A percentile compares a stretch with the other conserved stretches of the same genome.
Evolutionary conservation across 1,140 invertebrate species (phyloP).

Genomic region (Sminthurides bifidus): DNA sequence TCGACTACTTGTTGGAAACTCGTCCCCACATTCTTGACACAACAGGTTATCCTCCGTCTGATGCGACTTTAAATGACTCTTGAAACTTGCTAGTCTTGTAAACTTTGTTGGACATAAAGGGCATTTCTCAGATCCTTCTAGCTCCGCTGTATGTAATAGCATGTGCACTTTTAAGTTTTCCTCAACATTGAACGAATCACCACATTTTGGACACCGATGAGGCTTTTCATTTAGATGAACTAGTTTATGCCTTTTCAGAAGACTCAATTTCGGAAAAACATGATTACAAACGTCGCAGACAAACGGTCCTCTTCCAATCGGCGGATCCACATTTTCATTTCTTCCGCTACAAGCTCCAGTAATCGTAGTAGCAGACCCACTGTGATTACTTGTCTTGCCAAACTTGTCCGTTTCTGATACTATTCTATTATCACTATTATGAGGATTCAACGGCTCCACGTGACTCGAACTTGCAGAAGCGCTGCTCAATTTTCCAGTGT

Average conservation of each 20-base stretch:
- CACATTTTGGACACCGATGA: constrained; percentile 48
- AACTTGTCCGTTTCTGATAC: too few relatives aligned
- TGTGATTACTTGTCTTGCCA: too few relatives aligned
- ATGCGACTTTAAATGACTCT: constrained; percentile 56
- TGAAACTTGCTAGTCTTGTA: constrained; percentile 53
- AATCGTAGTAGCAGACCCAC: too few relatives aligned
- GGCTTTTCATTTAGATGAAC: constrained; percentile 52
- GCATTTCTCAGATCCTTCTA: constrained; percentile 52
- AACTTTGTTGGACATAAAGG: constrained; percentile 46
- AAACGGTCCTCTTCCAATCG: constrained; percentile 37
- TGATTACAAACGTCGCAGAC: constrained; percentile 46
- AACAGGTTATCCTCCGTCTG: constrained; percentile 54
- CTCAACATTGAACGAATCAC: constrained; percentile 50
- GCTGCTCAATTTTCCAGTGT: too few relatives aligned
- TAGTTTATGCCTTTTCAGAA: constrained; percentile 44
- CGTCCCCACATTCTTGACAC: constrained; percentile 56
- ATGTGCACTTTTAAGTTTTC: constrained; percentile 43
- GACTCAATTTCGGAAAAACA: constrained; percentile 43
- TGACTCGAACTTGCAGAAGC: too few relatives aligned
- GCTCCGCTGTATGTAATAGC: constrained; percentile 46
- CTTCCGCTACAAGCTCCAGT: too few relatives aligned
- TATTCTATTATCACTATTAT: too few relatives aligned
- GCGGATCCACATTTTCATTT: constrained; percentile 12
- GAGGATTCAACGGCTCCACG: too few relatives aligned
- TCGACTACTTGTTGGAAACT: constrained; percentile 51